phyloP scores from a whole-genome alignment of 2,888 invertebrate genomes.

The Piscicola geometra region DNA sequence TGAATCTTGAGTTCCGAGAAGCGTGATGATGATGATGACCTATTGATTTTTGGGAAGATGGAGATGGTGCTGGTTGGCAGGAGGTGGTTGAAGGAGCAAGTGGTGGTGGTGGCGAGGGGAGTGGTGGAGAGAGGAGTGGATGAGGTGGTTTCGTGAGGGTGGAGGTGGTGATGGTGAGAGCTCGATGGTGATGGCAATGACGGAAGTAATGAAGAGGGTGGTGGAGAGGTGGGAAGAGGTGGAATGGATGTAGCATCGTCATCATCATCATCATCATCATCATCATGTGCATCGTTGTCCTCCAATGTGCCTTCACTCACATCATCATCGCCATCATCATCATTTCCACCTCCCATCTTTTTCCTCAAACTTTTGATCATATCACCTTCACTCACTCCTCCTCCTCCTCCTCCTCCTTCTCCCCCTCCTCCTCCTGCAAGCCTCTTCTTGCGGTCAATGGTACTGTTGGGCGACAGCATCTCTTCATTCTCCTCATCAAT shows the following conservation, averaged over 20 bases:
- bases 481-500: conserved; percentile 8
- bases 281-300: background rate
- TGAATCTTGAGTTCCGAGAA: background rate
- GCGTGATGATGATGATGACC: background rate
- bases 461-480: background rate
- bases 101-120: background rate
- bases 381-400: background rate
- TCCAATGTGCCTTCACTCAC: background rate
- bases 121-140: background rate
- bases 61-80: background rate
- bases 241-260: background rate
- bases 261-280: conserved; percentile 2
- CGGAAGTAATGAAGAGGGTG: background rate
- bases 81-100: background rate
- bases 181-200: background rate
- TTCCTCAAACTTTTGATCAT: too few species aligned
- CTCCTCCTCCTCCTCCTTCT: background rate
- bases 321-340: conserved; percentile 26
- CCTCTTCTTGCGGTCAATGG: background rate
- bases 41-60: background rate
- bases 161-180: background rate
- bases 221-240: conserved; percentile 5
- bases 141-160: background rate
- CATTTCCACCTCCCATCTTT: too few species aligned
- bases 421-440: background rate